Conservation (phyloP, 2,797 vertebrate species). For the Aldrovandia affinis region DNA sequence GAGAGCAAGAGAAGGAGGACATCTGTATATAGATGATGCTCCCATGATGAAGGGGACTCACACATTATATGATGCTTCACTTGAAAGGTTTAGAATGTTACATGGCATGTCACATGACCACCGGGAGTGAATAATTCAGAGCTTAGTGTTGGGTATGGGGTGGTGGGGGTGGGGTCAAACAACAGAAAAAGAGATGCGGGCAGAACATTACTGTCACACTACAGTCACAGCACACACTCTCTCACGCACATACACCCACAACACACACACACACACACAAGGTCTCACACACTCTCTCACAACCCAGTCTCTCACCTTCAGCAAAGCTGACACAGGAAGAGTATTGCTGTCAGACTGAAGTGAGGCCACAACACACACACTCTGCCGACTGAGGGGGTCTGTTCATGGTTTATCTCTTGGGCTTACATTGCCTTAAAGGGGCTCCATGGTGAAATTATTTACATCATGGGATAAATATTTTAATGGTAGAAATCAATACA, state of each 20-base stretch:
- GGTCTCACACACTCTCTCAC: background rate
- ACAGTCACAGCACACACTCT: background rate
- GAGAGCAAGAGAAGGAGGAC: background rate
- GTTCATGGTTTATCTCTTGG: background rate
- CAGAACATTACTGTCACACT: constrained; percentile 4
- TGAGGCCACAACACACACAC: background rate
- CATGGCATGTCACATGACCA: background rate
- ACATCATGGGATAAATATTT: background rate
- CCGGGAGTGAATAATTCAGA: constrained; percentile 9
- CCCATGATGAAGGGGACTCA: constrained; percentile 10
- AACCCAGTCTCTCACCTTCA: background rate
- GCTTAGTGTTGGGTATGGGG: background rate
- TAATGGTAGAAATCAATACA: background rate
- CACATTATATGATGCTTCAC: background rate
- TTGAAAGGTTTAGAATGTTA: constrained; percentile 29
- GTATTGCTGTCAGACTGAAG: background rate
- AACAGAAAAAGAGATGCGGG: background rate
- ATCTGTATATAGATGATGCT: constrained; percentile 12
- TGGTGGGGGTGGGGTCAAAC: no score
- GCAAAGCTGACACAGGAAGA: background rate
- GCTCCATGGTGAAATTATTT: background rate
- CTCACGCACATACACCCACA: background rate
- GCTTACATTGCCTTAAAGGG: background rate
- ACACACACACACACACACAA: background rate
- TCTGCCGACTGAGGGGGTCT: background rate